A percentile compares a stretch with the other conserved stretches of the same genome.
Conservation (phyloP, 1,140 invertebrate genomes). For the Pantala flavescens region DNA sequence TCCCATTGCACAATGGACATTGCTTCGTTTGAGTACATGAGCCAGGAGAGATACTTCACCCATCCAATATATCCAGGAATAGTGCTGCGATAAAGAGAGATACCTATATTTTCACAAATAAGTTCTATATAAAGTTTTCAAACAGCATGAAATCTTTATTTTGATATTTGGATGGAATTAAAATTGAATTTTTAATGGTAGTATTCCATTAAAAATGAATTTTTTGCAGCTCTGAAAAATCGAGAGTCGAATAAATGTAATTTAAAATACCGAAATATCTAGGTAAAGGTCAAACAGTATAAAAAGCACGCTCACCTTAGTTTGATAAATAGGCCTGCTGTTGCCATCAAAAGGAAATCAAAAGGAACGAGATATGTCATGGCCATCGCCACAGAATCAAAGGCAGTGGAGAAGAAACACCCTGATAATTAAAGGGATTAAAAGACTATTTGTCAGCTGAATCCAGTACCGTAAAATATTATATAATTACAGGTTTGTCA, state of each 20-base stretch:
- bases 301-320: slow-evolving; percentile 47
- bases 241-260: too few species aligned
- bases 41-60: slow-evolving; percentile 84
- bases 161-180: too few species aligned
- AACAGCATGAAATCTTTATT: too few species aligned
- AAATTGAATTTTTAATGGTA: too few species aligned
- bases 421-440: slow-evolving; percentile 43
- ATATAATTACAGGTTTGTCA: too few species aligned
- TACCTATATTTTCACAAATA: neutral
- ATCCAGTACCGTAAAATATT: too few species aligned
- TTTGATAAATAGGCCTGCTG: slow-evolving; percentile 73
- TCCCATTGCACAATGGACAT: slow-evolving; percentile 71
- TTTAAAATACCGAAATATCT: too few species aligned
- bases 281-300: too few species aligned
- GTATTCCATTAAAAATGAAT: too few species aligned
- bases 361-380: slow-evolving; percentile 78
- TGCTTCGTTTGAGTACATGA: slow-evolving; percentile 84
- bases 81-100: slow-evolving; percentile 43
- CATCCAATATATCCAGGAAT: slow-evolving; percentile 69
- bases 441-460: too few species aligned
- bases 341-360: slow-evolving; percentile 78
- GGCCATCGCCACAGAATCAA: slow-evolving; percentile 64
- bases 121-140: too few species aligned
- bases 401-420: slow-evolving; percentile 72
- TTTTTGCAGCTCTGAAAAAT: too few species aligned